Evolutionary conservation across 2,888 invertebrate genomes (phyloP), one percentile per base, ranked within the genome.

Genomic region (Poecilobothrus nobilitatus): DNA sequence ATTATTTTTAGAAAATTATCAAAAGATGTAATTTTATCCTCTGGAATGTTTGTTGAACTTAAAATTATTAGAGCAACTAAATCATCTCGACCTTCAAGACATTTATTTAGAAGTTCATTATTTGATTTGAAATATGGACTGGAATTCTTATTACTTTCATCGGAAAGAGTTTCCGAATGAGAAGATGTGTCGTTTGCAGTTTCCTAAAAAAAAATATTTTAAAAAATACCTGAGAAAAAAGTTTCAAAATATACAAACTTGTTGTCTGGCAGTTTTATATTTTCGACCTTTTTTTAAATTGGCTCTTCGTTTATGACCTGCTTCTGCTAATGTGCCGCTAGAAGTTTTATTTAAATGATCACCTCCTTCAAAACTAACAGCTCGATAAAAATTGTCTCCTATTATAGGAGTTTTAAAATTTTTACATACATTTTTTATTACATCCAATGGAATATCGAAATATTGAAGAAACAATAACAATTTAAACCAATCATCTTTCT

Each of bases 401-500:
- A 80, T 71, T 1, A 75, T 69, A 1, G 70, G 68, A 15, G 74
- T 74, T 10, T 73, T 74, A 67, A 81, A 81, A 67, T 75, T 72
- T 2, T 74, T 73, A 34, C 76, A 67, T 0, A 81, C 73, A 62
- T 71, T 71, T 68, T 76, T 76, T 2, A 80, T 70, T 64, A 78
- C 77, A 7, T 83, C 80, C 21, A 87, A 75, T 0, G 91, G 88
- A 76, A 91, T 89, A 69, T 88, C 84, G 74, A 89, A 89, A 37
- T 89, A 86, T 74, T 92, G 89, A 1, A 87, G 85, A 62, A 88
- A 86, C 27, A 91, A 79, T 18, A 91, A 77, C 75, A 91, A 88
- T 67, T 87, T 86, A 76, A 91, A 86, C 91, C 91, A 92, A 67
- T 86, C 83, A 77, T 90, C 86, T 0, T 81, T 78, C 21, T 79